Evolutionary conservation across 2,888 invertebrate species (phyloP), one percentile per base, ranked within the genome.

Genomic region (Luperina testacea): DNA sequence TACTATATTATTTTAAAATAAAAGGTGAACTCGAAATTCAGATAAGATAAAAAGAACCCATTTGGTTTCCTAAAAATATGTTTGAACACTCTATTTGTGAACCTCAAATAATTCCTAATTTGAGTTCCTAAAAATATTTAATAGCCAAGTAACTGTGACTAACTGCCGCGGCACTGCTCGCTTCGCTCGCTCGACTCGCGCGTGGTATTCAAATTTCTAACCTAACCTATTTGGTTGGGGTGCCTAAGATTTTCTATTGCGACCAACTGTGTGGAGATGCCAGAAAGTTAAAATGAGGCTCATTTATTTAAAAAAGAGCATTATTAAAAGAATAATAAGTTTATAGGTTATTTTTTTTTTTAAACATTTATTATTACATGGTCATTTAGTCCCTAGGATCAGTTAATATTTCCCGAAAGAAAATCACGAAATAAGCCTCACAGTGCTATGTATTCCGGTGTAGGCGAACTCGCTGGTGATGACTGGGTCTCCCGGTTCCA

Each of bases 401-500:
- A 57, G 4, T 57, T 11, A 57, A 53, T 53, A 53, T 57, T 57
- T 57, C 11, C 24, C 3, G 57, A 63, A 63, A 63, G 7, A 32
- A 32, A 32, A 8, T 63, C 17, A 63, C 8, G 17, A 32, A 63
- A 17, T 20, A n/a, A n/a, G n/a, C 7, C 97, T 97, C 91, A 98
- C 98, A 89, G 97, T 97, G 59, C 97, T 97, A 88, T 98, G 97
- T 13, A 97, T 97, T 27, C 98, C 98, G 2, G 98, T 97, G 91
- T 98, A 98, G 1, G 98, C 95, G 11, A 98, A 98, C 92, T 97
- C 97, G 75, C 98, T 98, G 20, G 98, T 97, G 51, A 98, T 90
- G 57, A 98, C 96, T 0, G 98, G 97, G 90, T 98, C 98, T 0
- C 98, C 98, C 0, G 97, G 97, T 67, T 97, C 97, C n/a, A 98